Evolutionary conservation across 2,888 invertebrate genomes (phyloP), one percentile per base, ranked within the genome.

Genomic region (Lasioglossum malachurum): DNA sequence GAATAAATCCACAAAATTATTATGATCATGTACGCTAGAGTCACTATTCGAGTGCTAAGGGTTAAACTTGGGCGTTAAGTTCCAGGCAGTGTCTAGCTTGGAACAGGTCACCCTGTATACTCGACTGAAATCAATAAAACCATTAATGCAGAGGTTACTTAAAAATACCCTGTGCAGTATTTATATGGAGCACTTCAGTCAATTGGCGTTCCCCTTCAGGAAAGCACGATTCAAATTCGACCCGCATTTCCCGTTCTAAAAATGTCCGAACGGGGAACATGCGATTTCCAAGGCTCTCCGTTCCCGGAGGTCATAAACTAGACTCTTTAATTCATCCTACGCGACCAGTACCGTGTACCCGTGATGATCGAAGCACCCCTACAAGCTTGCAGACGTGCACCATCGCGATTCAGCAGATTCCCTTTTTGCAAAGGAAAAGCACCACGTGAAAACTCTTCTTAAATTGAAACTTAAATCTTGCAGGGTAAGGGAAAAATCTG

Each of bases 131-230:
- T 83, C 75, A 41, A 71, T 77, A 31, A 53, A 64, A 23, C 38
- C 46, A 46, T 72, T 44, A 46, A 41, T 49, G 75, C 46, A 49
- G 27, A 49, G 72, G 79, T 74, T 74, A 38, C 64, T 76, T 76
- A 76, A 76, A 76, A 76, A 76, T 78, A 53, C 53, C 38, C 69
- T 41, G 38, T 23, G 27, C 69, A 78, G 69, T 71, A 71, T 78
- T 71, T 69, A 71, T 53, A 78, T 27, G 38, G 12, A 69, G n/a
- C 69, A 69, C 49, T 78, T 27, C 49, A 69, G 46, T 77, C 76
- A 49, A 38, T 49, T 38, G 19, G 16, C 41, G 27, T 78, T 49
- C 49, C 38, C 41, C 41, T 27, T 49, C 35, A 38, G 53, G 49
- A 49, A 53, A 71, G 5, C 69, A 38, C n/a, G 38, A 49, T 38